Evolutionary conservation across 2,113 vertebrate genomes (phyloP).

Genomic region (Phalacrocorax aristotelis): DNA sequence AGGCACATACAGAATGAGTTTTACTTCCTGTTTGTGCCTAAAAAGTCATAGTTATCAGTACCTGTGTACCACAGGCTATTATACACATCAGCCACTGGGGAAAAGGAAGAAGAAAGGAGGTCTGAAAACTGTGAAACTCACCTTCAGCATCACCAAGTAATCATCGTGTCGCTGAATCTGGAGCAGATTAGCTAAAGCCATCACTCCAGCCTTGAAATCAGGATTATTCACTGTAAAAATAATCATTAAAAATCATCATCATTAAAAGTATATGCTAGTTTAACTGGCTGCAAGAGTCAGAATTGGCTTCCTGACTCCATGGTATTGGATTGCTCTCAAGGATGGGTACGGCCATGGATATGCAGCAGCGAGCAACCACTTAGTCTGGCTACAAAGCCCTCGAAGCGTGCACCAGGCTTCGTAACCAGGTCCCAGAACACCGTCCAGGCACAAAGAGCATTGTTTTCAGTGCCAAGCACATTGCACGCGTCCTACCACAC

Average conservation of each 20-base stretch:
- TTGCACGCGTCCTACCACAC: fast-evolving
- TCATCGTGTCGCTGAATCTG: constrained; percentile 96
- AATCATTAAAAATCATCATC: background rate
- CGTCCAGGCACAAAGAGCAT: background rate
- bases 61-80: background rate
- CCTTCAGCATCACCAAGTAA: constrained; percentile 97
- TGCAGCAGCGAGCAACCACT: background rate
- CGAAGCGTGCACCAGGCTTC: fast-evolving
- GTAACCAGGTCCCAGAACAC: background rate
- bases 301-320: background rate
- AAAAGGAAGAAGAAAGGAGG: background rate
- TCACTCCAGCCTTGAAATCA: constrained; percentile 96
- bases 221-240: constrained; percentile 85
- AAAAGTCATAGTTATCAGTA: background rate
- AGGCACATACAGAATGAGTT: background rate
- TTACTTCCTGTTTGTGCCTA: background rate
- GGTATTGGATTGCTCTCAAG: background rate
- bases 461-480: background rate
- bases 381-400: background rate
- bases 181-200: constrained; percentile 91
- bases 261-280: background rate
- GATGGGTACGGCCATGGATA: background rate
- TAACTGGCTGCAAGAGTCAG: background rate
- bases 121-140: constrained; percentile 54
- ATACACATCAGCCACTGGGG: background rate